Evolutionary conservation across 2,797 vertebrate species (phyloP), one percentile per base, ranked within the genome.

Genomic region (Tapirus indicus): DNA sequence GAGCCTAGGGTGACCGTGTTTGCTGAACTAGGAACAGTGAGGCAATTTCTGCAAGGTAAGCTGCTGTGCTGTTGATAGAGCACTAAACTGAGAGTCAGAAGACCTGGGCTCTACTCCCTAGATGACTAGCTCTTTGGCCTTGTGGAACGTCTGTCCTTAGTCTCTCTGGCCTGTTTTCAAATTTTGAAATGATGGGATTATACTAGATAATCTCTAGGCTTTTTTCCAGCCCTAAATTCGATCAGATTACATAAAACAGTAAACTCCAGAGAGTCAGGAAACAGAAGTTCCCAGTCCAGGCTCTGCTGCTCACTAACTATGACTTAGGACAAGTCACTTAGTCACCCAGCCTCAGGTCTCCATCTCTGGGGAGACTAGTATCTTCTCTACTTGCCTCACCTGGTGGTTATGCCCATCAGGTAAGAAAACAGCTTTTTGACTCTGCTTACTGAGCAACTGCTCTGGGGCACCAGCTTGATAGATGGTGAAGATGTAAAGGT

Each of bases 111-210:
- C 2, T 49, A 47, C 18, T 90, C 41, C n/a, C 8, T n/a, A 44
- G 29, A 49, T 13, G 54, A 44, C n/a, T 78, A 54, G n/a, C 47
- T 93, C 23, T 87, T 91, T 80, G 32, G 29, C 25, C 23, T 92
- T 80, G 35, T 38, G 84, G 85, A 86, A 75, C 35, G 5, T 52
- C 49, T 52, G 25, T 71, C 92, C 35, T 92, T 78, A 20, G 27
- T 88, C 16, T 85, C 49, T 68, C 60, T 71, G 49, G 18, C 20
- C 21, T 92, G 32, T 66, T 80, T 90, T 87, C 49, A 58, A 72
- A 89, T 79, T 80, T 91, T 91, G 21, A 97, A 88, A 86, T 72
- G 44, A 91, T 64, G 29, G 18, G 47, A 69, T 96, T 83, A 62
- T 77, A 62, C 4, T 82, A 71, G 23, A 72, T 93, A 66, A 68